These are phyloP conservation scores for Ecdyonurus torrentis DNA, from an alignment of 2,888 invertebrate genomes.

Conservation along the genomic window DNA sequence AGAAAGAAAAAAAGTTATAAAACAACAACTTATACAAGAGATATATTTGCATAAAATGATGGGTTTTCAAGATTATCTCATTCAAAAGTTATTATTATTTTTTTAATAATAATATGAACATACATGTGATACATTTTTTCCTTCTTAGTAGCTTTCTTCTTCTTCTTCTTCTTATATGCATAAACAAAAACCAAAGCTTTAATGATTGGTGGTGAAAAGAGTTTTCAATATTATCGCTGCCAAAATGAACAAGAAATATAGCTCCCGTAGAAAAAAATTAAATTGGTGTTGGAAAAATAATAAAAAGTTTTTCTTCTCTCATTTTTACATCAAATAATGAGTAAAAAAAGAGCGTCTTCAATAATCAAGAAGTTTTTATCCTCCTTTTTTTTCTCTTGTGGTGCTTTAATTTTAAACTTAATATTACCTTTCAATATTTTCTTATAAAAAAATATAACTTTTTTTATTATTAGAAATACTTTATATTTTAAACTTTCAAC, in stretches of 20 bases:
- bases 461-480: no score
- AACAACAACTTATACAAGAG: neutral
- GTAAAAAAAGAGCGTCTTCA: neutral
- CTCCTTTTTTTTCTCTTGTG: neutral
- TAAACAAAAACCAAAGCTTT: neutral
- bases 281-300: no score
- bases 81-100: no score
- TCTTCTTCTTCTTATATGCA: neutral
- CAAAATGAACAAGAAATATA: neutral
- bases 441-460: no score
- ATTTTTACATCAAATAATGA: neutral
- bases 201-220: neutral
- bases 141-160: neutral
- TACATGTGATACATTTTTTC: no score
- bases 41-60: slow-evolving; percentile 1
- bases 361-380: neutral
- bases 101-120: no score
- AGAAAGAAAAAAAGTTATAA: neutral
- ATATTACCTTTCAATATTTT: neutral
- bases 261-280: neutral
- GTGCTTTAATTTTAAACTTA: neutral
- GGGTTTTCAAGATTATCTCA: neutral
- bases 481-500: no score
- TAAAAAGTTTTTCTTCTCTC: no score
- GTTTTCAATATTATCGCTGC: neutral